Evolutionary conservation across 2,113 vertebrate genomes (phyloP).

Genomic region (Euleptes europaea): DNA sequence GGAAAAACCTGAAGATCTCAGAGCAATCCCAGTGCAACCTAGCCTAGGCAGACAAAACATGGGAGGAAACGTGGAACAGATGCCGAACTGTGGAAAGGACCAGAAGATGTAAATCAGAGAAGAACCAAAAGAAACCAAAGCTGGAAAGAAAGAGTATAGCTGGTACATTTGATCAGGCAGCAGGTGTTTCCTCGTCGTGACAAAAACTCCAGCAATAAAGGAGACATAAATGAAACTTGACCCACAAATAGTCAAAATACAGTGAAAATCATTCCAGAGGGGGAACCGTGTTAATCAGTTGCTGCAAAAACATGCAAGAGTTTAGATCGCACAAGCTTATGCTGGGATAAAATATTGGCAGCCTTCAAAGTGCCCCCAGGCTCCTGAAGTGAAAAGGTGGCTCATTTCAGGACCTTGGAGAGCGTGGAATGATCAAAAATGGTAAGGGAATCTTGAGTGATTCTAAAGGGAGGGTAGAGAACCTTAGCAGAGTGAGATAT

Average conservation of each 20-base stretch:
- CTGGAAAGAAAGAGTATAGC: not conserved
- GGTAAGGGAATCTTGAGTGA: not conserved
- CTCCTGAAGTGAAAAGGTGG: not conserved
- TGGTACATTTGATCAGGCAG: not conserved
- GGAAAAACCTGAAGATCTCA: not conserved
- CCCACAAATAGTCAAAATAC: not conserved
- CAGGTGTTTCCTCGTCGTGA: not conserved
- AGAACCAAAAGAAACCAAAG: not conserved
- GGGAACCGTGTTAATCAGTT: too few species aligned
- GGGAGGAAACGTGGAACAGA: not conserved
- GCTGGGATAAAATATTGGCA: too few species aligned
- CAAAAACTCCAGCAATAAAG: not conserved
- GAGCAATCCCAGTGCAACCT: not conserved
- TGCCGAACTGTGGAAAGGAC: not conserved
- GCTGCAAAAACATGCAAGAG: too few species aligned
- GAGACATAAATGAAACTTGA: not conserved
- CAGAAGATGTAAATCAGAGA: not conserved
- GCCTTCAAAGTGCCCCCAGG: too few species aligned
- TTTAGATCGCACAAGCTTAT: too few species aligned
- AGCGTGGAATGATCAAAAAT: not conserved
- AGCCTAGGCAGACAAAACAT: not conserved
- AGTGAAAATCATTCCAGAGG: too few species aligned
- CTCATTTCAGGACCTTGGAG: constrained; percentile 24
- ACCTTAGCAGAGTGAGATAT: not conserved
- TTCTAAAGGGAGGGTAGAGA: not conserved